A percentile compares a stretch with the other conserved stretches of the same genome.
These are phyloP conservation scores for Cheilosia impressa DNA, from an alignment of 2,888 invertebrate species.

Conservation along the genomic window DNA sequence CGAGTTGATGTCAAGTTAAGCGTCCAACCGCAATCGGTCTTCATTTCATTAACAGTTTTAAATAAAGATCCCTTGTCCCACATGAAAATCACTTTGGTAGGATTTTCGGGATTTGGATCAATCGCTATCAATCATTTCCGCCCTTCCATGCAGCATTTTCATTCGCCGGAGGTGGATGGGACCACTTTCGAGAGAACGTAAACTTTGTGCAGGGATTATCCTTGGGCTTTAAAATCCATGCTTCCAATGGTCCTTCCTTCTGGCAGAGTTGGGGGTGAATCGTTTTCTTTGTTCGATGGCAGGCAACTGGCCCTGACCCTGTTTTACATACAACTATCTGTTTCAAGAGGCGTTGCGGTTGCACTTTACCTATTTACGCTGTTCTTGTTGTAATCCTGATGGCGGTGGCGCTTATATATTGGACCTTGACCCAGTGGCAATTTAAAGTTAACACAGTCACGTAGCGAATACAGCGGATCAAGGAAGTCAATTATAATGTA, in stretches of 20 bases:
- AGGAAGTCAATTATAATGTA: constrained; percentile 10
- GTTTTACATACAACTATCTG: constrained; percentile 33
- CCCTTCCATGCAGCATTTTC: neutral
- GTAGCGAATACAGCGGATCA: constrained; percentile 17
- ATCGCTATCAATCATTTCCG: constrained; percentile 11
- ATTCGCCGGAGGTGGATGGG: neutral
- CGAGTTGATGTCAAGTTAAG: neutral
- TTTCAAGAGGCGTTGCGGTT: constrained; percentile 34
- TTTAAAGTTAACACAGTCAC: constrained; percentile 28
- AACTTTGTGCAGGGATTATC: constrained; percentile 13
- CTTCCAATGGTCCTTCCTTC: neutral
- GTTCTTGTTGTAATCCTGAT: neutral
- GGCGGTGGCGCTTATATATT: neutral
- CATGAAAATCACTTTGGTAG: constrained; percentile 29
- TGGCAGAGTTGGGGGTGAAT: neutral
- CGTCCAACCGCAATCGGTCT: constrained; percentile 3
- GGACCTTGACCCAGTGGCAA: constrained; percentile 52
- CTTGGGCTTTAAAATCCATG: constrained; percentile 24
- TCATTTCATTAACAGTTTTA: neutral
- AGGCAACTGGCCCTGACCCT: constrained; percentile 26
- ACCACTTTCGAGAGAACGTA: neutral
- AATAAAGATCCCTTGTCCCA: neutral
- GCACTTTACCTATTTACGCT: constrained; percentile 17
- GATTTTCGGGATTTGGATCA: constrained; percentile 11
- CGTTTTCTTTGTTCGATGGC: constrained; percentile 13